phyloP scores from a whole-genome alignment of 2,888 invertebrate genomes.

The Brenthis hecate region DNA sequence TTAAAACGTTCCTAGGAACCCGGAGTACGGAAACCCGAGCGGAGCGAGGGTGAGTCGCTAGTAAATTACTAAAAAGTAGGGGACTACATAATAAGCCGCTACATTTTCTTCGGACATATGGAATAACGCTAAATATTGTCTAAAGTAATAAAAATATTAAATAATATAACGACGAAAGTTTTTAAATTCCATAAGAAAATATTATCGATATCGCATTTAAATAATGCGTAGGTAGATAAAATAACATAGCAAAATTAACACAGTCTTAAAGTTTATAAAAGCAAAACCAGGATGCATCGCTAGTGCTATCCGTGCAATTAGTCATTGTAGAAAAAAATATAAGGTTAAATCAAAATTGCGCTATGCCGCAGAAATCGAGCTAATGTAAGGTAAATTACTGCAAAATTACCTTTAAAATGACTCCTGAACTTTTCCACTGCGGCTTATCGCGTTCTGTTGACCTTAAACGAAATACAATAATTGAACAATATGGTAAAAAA shows the following conservation, averaged over 20 bases:
- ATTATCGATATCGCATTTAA: no score
- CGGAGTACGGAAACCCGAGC: no score
- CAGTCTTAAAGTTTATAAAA: neutral
- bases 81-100: no score
- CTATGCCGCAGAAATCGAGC: slow-evolving; percentile 12
- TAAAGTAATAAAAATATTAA: no score
- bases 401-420: slow-evolving; percentile 28
- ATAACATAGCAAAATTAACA: neutral
- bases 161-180: no score
- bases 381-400: slow-evolving; percentile 26
- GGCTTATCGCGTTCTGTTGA: slow-evolving; percentile 28
- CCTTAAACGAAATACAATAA: slow-evolving; percentile 26
- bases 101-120: no score
- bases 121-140: no score
- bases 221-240: neutral
- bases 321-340: slow-evolving; percentile 7
- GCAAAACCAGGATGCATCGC: neutral
- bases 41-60: no score
- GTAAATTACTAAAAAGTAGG: no score
- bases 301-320: slow-evolving; percentile 1
- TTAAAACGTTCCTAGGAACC: no score
- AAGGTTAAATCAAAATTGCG: slow-evolving; percentile 11
- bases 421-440: slow-evolving; percentile 22
- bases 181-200: no score
- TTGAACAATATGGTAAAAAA: slow-evolving; percentile 2